A percentile compares a stretch with the other conserved stretches of the same genome.
Conservation (phyloP, 2,113 vertebrate genomes). For the Etheostoma cragini region DNA sequence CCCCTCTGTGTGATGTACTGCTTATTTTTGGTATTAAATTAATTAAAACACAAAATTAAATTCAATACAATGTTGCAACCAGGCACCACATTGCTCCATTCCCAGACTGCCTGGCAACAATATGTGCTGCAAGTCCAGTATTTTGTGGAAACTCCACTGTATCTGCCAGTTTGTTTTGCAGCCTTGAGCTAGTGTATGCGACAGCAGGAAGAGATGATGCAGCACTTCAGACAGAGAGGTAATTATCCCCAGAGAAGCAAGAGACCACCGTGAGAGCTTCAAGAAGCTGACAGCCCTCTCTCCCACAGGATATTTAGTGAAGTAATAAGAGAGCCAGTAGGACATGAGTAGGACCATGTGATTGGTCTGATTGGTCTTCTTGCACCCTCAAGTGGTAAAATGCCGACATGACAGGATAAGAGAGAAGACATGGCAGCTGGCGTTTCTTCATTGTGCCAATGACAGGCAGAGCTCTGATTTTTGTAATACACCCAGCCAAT, state of each 20-base stretch:
- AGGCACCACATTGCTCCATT: neutral
- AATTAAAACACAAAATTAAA: slow-evolving; percentile 34
- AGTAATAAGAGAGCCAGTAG: neutral
- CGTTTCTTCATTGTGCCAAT: neutral
- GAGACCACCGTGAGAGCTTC: slow-evolving; percentile 28
- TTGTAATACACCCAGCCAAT: neutral
- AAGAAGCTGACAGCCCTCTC: slow-evolving; percentile 20
- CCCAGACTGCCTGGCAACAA: slow-evolving; percentile 30
- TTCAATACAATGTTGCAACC: slow-evolving; percentile 3
- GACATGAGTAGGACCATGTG: neutral
- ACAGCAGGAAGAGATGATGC: slow-evolving; percentile 61
- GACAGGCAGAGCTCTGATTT: neutral
- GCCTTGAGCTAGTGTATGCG: slow-evolving; percentile 31
- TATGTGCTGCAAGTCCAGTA: slow-evolving; percentile 13
- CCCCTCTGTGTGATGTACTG: neutral
- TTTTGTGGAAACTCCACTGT: slow-evolving; percentile 5
- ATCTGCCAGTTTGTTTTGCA: slow-evolving; percentile 38
- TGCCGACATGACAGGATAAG: slow-evolving; percentile 15
- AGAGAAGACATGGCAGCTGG: neutral
- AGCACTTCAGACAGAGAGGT: slow-evolving; percentile 50
- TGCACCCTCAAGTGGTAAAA: slow-evolving; percentile 69
- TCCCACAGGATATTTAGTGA: neutral
- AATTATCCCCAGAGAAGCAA: slow-evolving; percentile 63
- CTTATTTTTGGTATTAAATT: slow-evolving; percentile 32
- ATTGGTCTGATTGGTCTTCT: slow-evolving; percentile 50